Base-by-base conservation (phyloP, 2,888 invertebrate species). In the Drosophila eohydei region DNA sequence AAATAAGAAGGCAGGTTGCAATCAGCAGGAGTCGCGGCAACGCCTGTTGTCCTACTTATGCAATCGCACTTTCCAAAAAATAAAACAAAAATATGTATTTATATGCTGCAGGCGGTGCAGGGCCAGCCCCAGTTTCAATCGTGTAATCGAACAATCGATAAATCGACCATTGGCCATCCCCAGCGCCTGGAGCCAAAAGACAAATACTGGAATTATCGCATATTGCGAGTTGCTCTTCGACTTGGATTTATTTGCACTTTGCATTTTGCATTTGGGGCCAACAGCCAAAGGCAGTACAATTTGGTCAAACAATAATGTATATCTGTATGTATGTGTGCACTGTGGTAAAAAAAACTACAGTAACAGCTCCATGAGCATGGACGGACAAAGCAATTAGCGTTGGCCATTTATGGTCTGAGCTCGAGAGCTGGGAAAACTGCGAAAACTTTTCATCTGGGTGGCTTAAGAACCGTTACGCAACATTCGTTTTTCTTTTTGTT, bases 391-490 rank as follows among this genome's bases (percentile, higher is more conserved):
- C 78, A 78, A 78, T 78, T 78, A 78, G 78, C 64, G 60, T 66
- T 71, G 32, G 51, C 77, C 77, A 71, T 77, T 71, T 71, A 80
- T 66, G 66, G 77, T 38, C 65, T 57, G 54, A 61, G 71, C 63
- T 60, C 52, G 21, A 44, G 30, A 65, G 55, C 69, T 75, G 76
- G 63, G 57, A 68, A 77, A 70, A 54, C 38, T 36, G 64, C 51
- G 58, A 58, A 70, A 56, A 64, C 52, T 76, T 63, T 61, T 40
- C 65, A 55, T 59, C 70, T 80, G 77, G 77, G 77, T 77, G 77
- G 77, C 80, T 77, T 26, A 71, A 80, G 81, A 78, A 78, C 78
- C 78, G 78, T 78, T 78, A 78, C 61, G 78, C 78, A 78, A 78
- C 65, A 68, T 58, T 58, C 56, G 41, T 65, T 64, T 64, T 52